Percentiles rank a stretch among this genome's conserved stretches.
Conservation (phyloP, 2,888 invertebrate genomes). For the Galerucella nymphaeae region DNA sequence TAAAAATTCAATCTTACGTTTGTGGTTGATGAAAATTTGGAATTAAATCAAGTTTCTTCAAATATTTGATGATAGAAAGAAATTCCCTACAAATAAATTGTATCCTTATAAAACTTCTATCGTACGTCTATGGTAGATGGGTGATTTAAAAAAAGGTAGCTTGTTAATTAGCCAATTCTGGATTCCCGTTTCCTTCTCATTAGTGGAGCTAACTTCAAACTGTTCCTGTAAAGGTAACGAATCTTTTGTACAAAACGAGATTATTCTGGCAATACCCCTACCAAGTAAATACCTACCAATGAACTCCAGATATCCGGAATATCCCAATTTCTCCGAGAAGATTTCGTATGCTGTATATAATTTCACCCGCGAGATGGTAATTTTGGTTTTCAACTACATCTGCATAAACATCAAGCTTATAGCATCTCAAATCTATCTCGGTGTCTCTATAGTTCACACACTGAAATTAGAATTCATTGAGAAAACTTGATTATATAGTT, state of each 20-base stretch:
- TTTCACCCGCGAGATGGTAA: constrained; percentile 9
- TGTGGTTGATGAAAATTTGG: no score
- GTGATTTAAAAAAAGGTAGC: no score
- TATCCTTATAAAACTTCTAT: no score
- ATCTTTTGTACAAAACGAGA: not conserved
- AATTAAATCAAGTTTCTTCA: no score
- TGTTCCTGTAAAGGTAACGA: not conserved
- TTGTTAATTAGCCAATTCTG: not conserved
- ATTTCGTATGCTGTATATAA: constrained; percentile 6
- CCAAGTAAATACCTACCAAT: constrained; percentile 14
- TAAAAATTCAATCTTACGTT: no score
- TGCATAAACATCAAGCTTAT: constrained; percentile 14
- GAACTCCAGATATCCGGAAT: constrained; percentile 18
- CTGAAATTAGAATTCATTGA: not conserved
- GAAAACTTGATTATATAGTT: constrained; percentile 3
- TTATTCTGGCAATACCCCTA: constrained; percentile 10
- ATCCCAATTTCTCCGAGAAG: constrained; percentile 13
- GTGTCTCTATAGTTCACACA: not conserved
- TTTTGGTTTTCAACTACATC: constrained; percentile 18
- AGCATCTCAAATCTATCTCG: not conserved
- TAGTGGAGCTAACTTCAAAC: not conserved
- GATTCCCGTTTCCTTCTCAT: not conserved
- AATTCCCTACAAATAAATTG: no score
- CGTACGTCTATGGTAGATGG: no score
- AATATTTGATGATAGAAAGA: no score